Percentiles rank a stretch among this genome's conserved stretches.
These are phyloP conservation scores for Oligia latruncula DNA, from an alignment of 2,888 invertebrate species.

Conservation along the genomic window DNA sequence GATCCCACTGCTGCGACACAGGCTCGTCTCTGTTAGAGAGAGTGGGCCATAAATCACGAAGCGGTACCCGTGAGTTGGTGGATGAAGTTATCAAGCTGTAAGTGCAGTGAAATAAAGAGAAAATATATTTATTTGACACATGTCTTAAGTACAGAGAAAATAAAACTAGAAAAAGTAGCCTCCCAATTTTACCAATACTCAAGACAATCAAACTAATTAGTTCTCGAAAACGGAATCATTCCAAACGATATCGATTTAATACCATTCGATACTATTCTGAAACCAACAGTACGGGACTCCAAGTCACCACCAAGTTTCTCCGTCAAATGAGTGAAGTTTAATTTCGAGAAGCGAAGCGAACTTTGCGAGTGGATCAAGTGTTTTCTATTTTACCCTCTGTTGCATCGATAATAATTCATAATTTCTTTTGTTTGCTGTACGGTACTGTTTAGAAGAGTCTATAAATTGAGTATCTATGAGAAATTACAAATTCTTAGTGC, in stretches of 20 bases:
- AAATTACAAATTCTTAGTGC: background rate
- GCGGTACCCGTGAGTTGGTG: too few relatives aligned
- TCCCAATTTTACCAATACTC: background rate
- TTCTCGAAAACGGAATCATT: background rate
- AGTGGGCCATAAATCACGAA: too few relatives aligned
- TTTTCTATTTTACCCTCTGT: slow-evolving; percentile 52
- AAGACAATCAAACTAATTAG: background rate
- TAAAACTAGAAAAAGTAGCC: background rate
- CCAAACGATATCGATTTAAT: background rate
- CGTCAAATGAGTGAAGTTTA: slow-evolving; percentile 71
- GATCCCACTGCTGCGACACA: too few relatives aligned
- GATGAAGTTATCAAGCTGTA: background rate
- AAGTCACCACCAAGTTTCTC: slow-evolving; percentile 62
- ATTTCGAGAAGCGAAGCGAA: slow-evolving; percentile 67
- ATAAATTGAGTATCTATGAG: background rate
- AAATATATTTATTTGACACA: background rate
- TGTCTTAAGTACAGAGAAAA: background rate
- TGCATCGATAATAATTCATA: slow-evolving; percentile 21
- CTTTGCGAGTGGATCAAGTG: slow-evolving; percentile 62
- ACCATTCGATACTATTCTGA: background rate
- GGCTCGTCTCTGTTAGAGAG: too few relatives aligned
- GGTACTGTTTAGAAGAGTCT: background rate
- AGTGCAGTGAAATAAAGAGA: background rate
- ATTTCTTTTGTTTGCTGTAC: slow-evolving; percentile 2
- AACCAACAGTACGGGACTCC: slow-evolving; percentile 29